Conservation (phyloP, 2,888 invertebrate genomes). For the Orthonevra nobilis region DNA sequence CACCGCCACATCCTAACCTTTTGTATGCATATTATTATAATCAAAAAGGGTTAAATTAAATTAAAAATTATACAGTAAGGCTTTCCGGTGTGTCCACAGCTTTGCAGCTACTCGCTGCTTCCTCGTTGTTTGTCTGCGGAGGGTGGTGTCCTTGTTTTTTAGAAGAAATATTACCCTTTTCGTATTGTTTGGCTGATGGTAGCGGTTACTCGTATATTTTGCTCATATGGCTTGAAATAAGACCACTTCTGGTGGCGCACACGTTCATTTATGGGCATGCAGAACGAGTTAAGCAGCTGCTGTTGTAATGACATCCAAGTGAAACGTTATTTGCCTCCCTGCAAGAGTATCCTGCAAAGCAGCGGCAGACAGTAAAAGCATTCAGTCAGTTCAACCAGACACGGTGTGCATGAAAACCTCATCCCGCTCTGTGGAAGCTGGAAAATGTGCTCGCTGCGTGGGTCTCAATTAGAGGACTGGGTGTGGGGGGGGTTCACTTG, state of each 20-base stretch:
- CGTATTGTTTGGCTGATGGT: not conserved
- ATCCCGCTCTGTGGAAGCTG: constrained; percentile 37
- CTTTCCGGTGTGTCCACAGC: constrained; percentile 55
- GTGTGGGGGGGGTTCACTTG: not conserved
- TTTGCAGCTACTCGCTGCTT: constrained; percentile 34
- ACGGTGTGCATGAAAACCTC: not conserved
- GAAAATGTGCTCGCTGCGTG: constrained; percentile 57
- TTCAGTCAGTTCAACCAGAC: constrained; percentile 29
- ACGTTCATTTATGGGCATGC: constrained; percentile 57
- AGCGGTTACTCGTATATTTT: constrained; percentile 45
- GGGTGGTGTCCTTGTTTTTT: no score
- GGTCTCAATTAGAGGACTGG: constrained; percentile 64
- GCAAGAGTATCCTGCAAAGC: constrained; percentile 49
- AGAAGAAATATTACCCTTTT: not conserved
- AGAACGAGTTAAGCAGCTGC: constrained; percentile 42
- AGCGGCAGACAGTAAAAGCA: constrained; percentile 45
- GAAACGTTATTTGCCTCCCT: constrained; percentile 41
- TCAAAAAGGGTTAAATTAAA: constrained; percentile 68
- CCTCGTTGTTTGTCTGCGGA: constrained; percentile 12
- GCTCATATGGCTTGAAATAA: constrained; percentile 57
- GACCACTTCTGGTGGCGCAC: constrained; percentile 44
- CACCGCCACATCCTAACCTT: constrained; percentile 44
- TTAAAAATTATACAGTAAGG: constrained; percentile 67
- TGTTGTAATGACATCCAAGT: constrained; percentile 67
- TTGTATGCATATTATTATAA: constrained; percentile 61